A percentile compares a stretch with the other conserved stretches of the same genome.
phyloP scores from a whole-genome alignment of 2,797 vertebrate genomes.

The Anisognathus igniventris region DNA sequence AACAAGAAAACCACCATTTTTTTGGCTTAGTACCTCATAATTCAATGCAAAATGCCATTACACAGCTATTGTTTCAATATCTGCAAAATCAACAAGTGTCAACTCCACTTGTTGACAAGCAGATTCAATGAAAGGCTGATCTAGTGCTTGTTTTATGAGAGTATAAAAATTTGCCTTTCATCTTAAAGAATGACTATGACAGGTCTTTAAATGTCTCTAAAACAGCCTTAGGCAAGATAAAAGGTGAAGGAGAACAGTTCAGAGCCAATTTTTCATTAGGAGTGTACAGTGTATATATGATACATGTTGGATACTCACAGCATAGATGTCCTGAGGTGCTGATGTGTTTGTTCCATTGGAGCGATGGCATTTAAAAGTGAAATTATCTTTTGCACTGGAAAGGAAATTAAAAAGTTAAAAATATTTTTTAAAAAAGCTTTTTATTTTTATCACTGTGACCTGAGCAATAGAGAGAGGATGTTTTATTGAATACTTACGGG shows the following conservation, averaged over 20 bases:
- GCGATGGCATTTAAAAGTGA: constrained; percentile 98
- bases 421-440: background rate
- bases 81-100: background rate
- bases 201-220: background rate
- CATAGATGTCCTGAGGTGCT: constrained; percentile 98
- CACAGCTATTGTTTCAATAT: background rate
- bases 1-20: background rate
- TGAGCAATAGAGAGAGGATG: background rate
- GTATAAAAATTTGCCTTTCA: background rate
- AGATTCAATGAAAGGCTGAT: background rate
- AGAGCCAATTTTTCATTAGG: background rate
- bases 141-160: background rate
- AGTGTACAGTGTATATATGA: background rate
- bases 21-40: background rate
- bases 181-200: background rate
- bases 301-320: constrained; percentile 76
- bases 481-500: constrained; percentile 83
- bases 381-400: constrained; percentile 95
- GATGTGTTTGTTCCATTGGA: constrained; percentile 98
- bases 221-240: background rate
- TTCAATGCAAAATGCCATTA: background rate
- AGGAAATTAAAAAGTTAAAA: background rate
- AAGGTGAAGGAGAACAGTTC: background rate
- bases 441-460: background rate
- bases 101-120: background rate